Percentiles rank a stretch among this genome's conserved stretches.
These are phyloP conservation scores for Capitella teleta DNA, from an alignment of 1,140 invertebrate species.

Conservation along the genomic window DNA sequence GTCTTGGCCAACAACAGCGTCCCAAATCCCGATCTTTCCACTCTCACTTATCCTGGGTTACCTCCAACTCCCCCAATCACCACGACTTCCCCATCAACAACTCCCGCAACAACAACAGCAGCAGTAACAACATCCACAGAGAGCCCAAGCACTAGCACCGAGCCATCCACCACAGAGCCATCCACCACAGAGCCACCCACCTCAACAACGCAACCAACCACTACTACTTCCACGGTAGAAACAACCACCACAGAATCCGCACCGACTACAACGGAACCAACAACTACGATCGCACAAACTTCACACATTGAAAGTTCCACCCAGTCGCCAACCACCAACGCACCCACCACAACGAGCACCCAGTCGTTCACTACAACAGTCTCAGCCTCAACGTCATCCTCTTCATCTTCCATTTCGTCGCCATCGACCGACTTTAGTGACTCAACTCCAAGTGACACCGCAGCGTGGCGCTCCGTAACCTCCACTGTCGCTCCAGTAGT, in stretches of 20 bases:
- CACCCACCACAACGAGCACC: too few relatives aligned
- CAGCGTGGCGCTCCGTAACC: too few relatives aligned
- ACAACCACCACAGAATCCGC: not conserved
- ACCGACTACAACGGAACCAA: not conserved
- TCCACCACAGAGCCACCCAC: not conserved
- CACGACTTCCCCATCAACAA: not conserved
- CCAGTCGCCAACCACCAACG: too few relatives aligned
- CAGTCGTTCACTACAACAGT: too few relatives aligned
- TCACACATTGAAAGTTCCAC: too few relatives aligned
- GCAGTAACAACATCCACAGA: not conserved
- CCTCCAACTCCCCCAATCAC: not conserved
- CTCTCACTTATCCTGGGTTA: not conserved
- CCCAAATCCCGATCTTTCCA: not conserved
- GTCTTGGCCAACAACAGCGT: not conserved
- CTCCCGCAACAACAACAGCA: not conserved
- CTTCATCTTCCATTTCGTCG: too few relatives aligned
- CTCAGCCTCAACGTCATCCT: too few relatives aligned
- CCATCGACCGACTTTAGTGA: too few relatives aligned
- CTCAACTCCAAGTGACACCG: too few relatives aligned
- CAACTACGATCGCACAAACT: not conserved
- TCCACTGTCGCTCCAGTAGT: too few relatives aligned
- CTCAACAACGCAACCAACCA: not conserved
- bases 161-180: not conserved
- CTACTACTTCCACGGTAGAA: not conserved
- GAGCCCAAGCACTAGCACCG: not conserved